phyloP scores from a whole-genome alignment of 1,140 invertebrate genomes.

The Drosophila rufa region DNA sequence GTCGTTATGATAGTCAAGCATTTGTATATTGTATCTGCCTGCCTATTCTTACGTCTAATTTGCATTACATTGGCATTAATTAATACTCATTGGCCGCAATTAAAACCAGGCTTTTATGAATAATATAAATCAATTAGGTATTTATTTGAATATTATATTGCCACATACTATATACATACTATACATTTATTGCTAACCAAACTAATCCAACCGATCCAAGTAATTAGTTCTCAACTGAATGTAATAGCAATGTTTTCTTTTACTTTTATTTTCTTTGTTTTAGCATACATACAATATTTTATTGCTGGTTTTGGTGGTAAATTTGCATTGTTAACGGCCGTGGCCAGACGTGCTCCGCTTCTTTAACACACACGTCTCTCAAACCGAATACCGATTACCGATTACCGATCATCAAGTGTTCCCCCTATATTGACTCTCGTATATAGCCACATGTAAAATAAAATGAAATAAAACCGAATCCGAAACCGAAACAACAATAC shows the following conservation, averaged over 20 bases:
- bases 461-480: slow-evolving; percentile 28
- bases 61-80: slow-evolving; percentile 78
- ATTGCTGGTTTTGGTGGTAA: slow-evolving; percentile 83
- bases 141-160: slow-evolving; percentile 50
- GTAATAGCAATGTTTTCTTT: slow-evolving; percentile 82
- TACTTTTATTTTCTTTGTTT: slow-evolving; percentile 83
- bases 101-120: slow-evolving; percentile 66
- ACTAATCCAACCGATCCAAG: slow-evolving; percentile 34
- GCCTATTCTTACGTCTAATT: slow-evolving; percentile 62
- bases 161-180: slow-evolving; percentile 43
- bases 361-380: slow-evolving; percentile 73
- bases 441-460: slow-evolving; percentile 63
- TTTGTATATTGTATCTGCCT: slow-evolving; percentile 64
- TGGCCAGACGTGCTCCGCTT: slow-evolving; percentile 76
- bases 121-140: slow-evolving; percentile 26
- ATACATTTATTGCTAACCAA: slow-evolving; percentile 59
- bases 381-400: slow-evolving; percentile 66
- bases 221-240: slow-evolving; percentile 69
- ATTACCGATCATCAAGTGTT: slow-evolving; percentile 65
- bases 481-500: slow-evolving; percentile 24
- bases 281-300: slow-evolving; percentile 82
- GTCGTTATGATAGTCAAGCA: slow-evolving; percentile 46
- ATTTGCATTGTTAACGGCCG: slow-evolving; percentile 82
- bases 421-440: slow-evolving; percentile 51
- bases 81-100: slow-evolving; percentile 67